phyloP scores from a whole-genome alignment of 2,113 vertebrate genomes.

The Aepyceros melampus region DNA sequence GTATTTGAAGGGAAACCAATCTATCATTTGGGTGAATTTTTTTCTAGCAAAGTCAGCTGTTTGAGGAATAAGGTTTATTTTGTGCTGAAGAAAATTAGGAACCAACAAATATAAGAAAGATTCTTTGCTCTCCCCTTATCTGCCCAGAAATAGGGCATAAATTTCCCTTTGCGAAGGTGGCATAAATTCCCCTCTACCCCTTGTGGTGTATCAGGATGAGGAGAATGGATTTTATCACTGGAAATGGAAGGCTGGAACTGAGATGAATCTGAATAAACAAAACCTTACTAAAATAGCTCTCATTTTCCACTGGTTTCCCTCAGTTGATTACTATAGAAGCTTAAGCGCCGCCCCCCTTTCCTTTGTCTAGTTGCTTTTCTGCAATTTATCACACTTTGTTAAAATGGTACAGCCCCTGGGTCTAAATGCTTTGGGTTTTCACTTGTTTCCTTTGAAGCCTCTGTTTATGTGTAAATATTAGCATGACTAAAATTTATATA shows the following conservation, averaged over 20 bases:
- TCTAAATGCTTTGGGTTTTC: not conserved
- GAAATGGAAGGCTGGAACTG: not conserved
- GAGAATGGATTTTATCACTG: not conserved
- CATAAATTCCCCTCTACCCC: not conserved
- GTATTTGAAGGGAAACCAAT: conserved; percentile 4
- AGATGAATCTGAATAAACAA: not conserved
- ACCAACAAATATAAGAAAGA: not conserved
- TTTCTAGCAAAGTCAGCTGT: not conserved
- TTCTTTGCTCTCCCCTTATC: not conserved
- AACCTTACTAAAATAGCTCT: not conserved
- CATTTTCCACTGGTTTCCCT: not conserved
- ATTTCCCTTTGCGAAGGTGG: not conserved
- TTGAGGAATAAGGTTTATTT: not conserved
- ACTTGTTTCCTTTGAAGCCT: not conserved
- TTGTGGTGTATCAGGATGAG: not conserved
- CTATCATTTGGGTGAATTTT: not conserved
- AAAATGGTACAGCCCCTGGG: not conserved
- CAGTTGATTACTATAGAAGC: not conserved
- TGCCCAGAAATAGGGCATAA: not conserved
- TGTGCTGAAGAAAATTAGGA: not conserved
- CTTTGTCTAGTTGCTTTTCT: not conserved
- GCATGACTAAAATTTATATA: not conserved
- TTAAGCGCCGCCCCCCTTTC: not conserved
- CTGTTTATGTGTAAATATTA: not conserved
- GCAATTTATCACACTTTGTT: not conserved